Evolutionary conservation across 2,797 vertebrate species (phyloP).

Genomic region (Lutjanus argentimaculatus): DNA sequence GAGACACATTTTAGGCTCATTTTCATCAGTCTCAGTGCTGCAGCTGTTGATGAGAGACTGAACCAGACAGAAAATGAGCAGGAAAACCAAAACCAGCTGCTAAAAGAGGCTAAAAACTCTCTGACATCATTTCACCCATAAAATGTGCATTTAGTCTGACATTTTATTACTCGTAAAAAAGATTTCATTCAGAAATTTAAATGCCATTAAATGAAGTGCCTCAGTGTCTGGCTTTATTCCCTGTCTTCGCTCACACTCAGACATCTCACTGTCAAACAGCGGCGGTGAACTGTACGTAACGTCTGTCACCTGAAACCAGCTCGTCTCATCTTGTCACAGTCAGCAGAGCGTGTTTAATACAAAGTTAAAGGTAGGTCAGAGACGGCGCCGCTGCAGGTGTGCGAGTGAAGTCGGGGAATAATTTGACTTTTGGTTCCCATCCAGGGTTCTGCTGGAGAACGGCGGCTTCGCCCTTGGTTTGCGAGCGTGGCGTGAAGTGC

Average conservation of each 20-base stretch:
- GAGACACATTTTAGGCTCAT: too few species aligned
- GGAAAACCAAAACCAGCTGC: background rate
- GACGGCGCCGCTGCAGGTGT: slow-evolving; percentile 10
- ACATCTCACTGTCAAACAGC: background rate
- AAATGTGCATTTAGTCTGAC: too few species aligned
- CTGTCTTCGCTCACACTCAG: background rate
- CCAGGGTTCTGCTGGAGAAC: slow-evolving; percentile 35
- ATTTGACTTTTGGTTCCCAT: slow-evolving; percentile 49
- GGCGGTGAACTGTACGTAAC: background rate
- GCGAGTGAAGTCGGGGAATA: slow-evolving; percentile 17
- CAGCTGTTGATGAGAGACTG: background rate
- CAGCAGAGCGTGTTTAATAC: slow-evolving; percentile 40
- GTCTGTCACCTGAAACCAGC: background rate
- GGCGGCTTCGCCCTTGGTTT: slow-evolving; percentile 46
- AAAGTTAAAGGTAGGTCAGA: slow-evolving; percentile 61
- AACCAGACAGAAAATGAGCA: background rate
- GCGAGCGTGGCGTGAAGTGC: background rate
- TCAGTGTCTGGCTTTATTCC: background rate
- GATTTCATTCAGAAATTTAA: background rate
- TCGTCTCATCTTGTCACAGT: slow-evolving; percentile 14
- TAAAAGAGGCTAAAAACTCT: background rate
- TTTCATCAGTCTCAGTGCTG: background rate
- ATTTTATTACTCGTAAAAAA: background rate
- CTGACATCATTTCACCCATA: background rate
- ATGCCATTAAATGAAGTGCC: background rate